These are phyloP conservation scores for Tribolium madens DNA, from an alignment of 1,140 invertebrate genomes.

Conservation along the genomic window DNA sequence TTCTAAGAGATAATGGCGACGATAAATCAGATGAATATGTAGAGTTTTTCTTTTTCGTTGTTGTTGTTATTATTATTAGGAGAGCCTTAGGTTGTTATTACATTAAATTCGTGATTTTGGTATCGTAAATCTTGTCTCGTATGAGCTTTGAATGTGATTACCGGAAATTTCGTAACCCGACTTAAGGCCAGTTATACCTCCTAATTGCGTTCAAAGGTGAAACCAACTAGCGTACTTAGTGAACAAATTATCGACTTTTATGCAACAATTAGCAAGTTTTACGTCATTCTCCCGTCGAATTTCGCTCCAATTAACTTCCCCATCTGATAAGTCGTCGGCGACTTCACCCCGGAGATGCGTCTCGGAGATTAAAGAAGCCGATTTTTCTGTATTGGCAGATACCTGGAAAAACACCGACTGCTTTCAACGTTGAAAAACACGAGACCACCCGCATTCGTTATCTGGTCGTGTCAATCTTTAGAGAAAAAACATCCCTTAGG, in stretches of 20 bases:
- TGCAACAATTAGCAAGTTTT: constrained; percentile 26
- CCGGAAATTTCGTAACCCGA: constrained; percentile 16
- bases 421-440: constrained; percentile 16
- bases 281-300: neutral
- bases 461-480: neutral
- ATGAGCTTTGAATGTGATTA: neutral
- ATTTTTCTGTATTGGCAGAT: constrained; percentile 27
- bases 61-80: neutral
- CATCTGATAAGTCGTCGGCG: neutral
- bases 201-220: constrained; percentile 24
- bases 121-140: constrained; percentile 19
- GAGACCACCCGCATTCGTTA: constrained; percentile 20
- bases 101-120: constrained; percentile 27
- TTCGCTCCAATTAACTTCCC: constrained; percentile 8
- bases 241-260: constrained; percentile 25
- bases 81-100: constrained; percentile 23
- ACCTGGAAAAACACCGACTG: constrained; percentile 6
- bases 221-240: constrained; percentile 1
- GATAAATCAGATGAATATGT: constrained; percentile 36
- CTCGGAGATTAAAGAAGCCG: constrained; percentile 13
- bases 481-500: constrained; percentile 20
- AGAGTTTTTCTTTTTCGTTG: constrained; percentile 14
- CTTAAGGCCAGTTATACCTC: neutral
- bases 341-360: neutral
- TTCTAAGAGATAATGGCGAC: constrained; percentile 15